Percentiles rank a stretch among this genome's conserved stretches.
Conservation (phyloP, 2,797 vertebrate genomes). For the Salarias fasciatus region DNA sequence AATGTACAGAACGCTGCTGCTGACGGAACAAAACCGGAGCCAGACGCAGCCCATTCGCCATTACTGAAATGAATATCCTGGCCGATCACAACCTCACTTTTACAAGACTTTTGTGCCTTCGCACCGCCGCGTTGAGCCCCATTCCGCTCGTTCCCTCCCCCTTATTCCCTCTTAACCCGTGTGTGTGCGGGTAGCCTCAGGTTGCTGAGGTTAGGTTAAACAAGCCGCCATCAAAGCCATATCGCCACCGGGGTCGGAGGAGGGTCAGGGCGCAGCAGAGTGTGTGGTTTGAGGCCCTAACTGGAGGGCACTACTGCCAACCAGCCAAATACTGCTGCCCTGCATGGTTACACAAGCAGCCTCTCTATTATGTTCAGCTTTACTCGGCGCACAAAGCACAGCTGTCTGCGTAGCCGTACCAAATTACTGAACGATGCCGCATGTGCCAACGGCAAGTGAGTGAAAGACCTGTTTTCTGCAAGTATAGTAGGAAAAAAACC, state of each 20-base stretch:
- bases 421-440: conserved; percentile 57
- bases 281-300: conserved; percentile 78
- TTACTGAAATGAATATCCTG: conserved; percentile 48
- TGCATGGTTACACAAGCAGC: conserved; percentile 71
- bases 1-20: conserved; percentile 34
- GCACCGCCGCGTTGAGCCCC: conserved; percentile 34
- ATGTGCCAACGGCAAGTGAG: conserved; percentile 43
- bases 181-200: conserved; percentile 76
- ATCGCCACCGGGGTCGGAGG: conserved; percentile 78
- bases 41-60: conserved; percentile 47
- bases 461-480: conserved; percentile 52
- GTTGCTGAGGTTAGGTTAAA: conserved; percentile 83
- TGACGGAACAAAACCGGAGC: conserved; percentile 46
- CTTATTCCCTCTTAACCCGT: conserved; percentile 68
- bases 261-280: conserved; percentile 77
- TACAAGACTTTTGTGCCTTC: conserved; percentile 55
- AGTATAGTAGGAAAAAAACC: conserved; percentile 33
- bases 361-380: conserved; percentile 67
- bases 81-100: conserved; percentile 48
- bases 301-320: conserved; percentile 73
- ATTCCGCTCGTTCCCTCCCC: conserved; percentile 34
- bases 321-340: conserved; percentile 63
- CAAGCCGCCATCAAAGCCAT: conserved; percentile 80
- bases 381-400: conserved; percentile 64
- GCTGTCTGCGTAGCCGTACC: conserved; percentile 62